A percentile compares a stretch with the other conserved stretches of the same genome.
These are phyloP conservation scores for Halesus radiatus DNA, from an alignment of 1,140 invertebrate genomes.

Conservation along the genomic window DNA sequence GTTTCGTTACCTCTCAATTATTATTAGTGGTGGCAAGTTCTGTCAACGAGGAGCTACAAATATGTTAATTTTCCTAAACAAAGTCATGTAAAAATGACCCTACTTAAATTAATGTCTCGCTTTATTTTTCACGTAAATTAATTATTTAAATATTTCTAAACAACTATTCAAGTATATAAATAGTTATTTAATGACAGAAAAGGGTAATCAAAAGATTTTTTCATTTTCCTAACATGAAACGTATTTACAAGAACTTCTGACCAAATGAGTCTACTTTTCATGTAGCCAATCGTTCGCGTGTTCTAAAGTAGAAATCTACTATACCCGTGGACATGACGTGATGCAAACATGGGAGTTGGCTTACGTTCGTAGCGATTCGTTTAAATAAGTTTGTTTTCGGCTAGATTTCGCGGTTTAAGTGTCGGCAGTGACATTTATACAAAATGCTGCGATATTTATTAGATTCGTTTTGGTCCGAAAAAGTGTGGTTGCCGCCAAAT, in stretches of 20 bases:
- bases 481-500: conserved; percentile 91
- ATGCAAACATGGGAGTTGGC: conserved; percentile 51
- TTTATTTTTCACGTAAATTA: too few species aligned
- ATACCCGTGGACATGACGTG: conserved; percentile 45
- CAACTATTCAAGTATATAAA: too few species aligned
- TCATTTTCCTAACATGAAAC: too few species aligned
- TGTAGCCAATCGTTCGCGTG: neutral
- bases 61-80: neutral
- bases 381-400: conserved; percentile 46
- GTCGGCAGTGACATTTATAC: conserved; percentile 24
- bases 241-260: too few species aligned
- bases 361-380: conserved; percentile 42
- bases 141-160: too few species aligned
- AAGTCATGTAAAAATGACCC: neutral
- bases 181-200: too few species aligned
- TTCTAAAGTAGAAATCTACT: conserved; percentile 27
- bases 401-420: conserved; percentile 29
- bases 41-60: neutral
- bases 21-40: neutral
- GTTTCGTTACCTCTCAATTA: neutral
- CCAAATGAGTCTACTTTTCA: too few species aligned
- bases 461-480: conserved; percentile 84
- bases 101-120: neutral
- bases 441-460: conserved; percentile 52
- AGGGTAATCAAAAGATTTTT: too few species aligned